Percentiles rank a stretch among this genome's conserved stretches.
phyloP scores from a whole-genome alignment of 2,888 invertebrate species.

The Tachina lurida region DNA sequence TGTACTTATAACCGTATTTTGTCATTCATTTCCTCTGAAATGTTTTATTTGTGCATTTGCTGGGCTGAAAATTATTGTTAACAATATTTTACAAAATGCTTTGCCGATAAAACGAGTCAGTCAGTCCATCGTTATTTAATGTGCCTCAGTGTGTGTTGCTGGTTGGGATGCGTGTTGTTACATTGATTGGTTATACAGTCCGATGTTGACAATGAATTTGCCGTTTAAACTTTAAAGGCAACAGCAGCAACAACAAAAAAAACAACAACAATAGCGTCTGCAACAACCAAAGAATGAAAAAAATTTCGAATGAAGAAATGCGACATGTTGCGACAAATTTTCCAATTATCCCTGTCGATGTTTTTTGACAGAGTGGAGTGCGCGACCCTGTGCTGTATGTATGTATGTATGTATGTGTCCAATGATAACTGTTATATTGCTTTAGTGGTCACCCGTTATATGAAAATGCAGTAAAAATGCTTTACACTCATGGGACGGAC shows the following conservation, averaged over 20 bases:
- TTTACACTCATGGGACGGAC: constrained; percentile 56
- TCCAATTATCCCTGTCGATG: constrained; percentile 57
- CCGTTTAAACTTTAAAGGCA: constrained; percentile 52
- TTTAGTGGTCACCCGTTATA: constrained; percentile 71
- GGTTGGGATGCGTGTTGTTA: constrained; percentile 60
- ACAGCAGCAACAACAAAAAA: constrained; percentile 20
- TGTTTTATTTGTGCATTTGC: constrained; percentile 71
- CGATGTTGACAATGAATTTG: constrained; percentile 69
- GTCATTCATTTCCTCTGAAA: constrained; percentile 58
- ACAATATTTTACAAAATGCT: constrained; percentile 70
- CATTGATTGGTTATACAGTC: constrained; percentile 67
- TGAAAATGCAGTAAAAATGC: constrained; percentile 74
- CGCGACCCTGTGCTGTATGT: constrained; percentile 1
- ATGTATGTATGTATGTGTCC: neutral
- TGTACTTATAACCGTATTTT: constrained; percentile 39
- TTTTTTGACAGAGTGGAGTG: constrained; percentile 13
- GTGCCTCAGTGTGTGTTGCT: constrained; percentile 23
- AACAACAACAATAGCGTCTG: constrained; percentile 2
- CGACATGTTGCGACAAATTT: constrained; percentile 72
- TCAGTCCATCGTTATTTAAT: constrained; percentile 9
- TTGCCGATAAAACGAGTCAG: neutral
- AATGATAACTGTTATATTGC: constrained; percentile 49
- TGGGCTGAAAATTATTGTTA: constrained; percentile 70
- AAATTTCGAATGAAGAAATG: constrained; percentile 63
- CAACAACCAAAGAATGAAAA: constrained; percentile 43